These are phyloP conservation scores for Lagopus muta DNA, from an alignment of 2,113 vertebrate species.

Conservation along the genomic window DNA sequence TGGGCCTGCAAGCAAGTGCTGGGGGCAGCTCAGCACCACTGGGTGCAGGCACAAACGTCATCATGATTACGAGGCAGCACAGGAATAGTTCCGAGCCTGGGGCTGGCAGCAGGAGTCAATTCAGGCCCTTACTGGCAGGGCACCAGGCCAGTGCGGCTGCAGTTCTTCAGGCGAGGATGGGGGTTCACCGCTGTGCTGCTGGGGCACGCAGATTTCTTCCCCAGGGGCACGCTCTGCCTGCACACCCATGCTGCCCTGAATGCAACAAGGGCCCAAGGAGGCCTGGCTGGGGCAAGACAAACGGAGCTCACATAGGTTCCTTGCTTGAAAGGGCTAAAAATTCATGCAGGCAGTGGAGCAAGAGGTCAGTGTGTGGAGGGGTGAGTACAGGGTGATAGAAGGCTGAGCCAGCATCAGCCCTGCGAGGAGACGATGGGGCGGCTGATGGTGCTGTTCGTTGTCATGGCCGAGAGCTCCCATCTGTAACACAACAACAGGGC, in stretches of 20 bases:
- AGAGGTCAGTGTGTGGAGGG: conserved; percentile 60
- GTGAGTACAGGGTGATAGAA: conserved; percentile 47
- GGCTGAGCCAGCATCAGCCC: conserved; percentile 74
- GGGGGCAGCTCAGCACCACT: neutral
- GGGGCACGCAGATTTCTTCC: neutral
- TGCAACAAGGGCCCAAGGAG: neutral
- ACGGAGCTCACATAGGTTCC: conserved; percentile 29
- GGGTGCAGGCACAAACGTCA: neutral
- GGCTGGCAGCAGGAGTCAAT: conserved; percentile 8
- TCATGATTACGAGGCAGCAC: neutral
- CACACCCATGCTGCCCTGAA: conserved; percentile 1
- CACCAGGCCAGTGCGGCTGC: neutral
- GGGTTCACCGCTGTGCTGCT: conserved; percentile 12
- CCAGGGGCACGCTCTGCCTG: neutral
- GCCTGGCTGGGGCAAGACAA: neutral
- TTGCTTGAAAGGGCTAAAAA: conserved; percentile 66
- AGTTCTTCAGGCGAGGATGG: conserved; percentile 27
- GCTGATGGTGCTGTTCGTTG: conserved; percentile 99
- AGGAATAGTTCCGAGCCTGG: conserved; percentile 3
- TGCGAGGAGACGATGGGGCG: conserved; percentile 96
- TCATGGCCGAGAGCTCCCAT: conserved; percentile 99
- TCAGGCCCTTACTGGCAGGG: neutral
- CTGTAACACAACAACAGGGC: conserved; percentile 73
- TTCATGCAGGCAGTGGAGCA: conserved; percentile 69
- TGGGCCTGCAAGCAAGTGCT: neutral